These are phyloP conservation scores for Trichogramma evanescens DNA, from an alignment of 2,888 invertebrate genomes.

Conservation along the genomic window DNA sequence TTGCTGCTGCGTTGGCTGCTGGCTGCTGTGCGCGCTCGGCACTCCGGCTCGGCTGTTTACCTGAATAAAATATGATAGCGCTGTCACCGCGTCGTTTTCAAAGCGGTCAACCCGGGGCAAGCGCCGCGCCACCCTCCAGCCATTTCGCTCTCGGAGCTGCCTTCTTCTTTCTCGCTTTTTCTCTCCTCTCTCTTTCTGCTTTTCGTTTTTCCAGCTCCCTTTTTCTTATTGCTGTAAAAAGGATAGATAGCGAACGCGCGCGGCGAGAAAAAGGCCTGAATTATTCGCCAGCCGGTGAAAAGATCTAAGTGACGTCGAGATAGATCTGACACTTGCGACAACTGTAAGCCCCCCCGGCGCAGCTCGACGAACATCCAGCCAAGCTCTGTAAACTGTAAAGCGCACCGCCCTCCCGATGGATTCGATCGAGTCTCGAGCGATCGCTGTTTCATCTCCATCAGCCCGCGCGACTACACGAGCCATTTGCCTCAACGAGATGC, in stretches of 20 bases:
- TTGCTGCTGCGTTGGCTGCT: too few species aligned
- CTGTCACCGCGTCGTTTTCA: constrained; percentile 38
- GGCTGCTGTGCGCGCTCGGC: not conserved
- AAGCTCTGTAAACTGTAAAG: too few species aligned
- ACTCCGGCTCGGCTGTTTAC: not conserved
- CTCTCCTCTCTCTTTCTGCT: constrained; percentile 12
- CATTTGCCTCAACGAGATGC: too few species aligned
- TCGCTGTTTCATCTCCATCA: too few species aligned
- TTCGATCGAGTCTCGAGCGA: too few species aligned
- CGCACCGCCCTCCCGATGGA: too few species aligned
- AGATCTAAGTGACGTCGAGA: constrained; percentile 45
- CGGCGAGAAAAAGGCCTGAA: constrained; percentile 35
- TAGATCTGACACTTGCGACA: constrained; percentile 36
- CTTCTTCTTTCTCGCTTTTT: constrained; percentile 12
- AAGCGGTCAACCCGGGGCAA: constrained; percentile 33
- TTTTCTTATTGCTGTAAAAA: constrained; percentile 20
- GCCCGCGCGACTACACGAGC: too few species aligned
- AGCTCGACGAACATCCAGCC: too few species aligned
- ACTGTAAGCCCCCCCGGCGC: too few species aligned
- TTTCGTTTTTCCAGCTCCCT: constrained; percentile 13
- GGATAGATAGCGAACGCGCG: constrained; percentile 14
- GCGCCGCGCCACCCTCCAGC: constrained; percentile 1
- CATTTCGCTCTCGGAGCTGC: constrained; percentile 12
- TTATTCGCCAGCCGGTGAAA: constrained; percentile 42
- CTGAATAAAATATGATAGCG: constrained; percentile 38